phyloP scores from a whole-genome alignment of 64 coral and sea anemone genomes.

The Porites lutea region DNA sequence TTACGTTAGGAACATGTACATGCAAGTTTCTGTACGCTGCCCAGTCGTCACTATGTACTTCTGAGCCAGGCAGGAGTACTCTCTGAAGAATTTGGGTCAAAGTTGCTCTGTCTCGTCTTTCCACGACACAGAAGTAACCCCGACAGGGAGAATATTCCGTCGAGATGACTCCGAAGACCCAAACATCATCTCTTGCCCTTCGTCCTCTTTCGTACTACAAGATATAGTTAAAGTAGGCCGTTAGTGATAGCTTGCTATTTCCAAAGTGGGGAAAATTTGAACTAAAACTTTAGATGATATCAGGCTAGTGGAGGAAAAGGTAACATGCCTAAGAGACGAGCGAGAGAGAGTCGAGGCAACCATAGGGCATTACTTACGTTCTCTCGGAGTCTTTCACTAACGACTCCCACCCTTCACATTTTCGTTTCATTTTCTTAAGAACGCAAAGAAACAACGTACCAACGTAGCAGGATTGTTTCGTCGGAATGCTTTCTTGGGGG shows the following conservation, averaged over 20 bases:
- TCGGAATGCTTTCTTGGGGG: too few species aligned
- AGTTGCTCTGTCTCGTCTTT: not conserved
- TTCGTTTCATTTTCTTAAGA: not conserved
- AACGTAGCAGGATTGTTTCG: not conserved
- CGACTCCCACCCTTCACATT: not conserved
- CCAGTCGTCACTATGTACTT: conserved; percentile 34
- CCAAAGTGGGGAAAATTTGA: too few species aligned
- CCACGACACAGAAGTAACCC: conserved; percentile 23
- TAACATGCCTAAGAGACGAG: not conserved
- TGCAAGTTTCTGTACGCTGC: conserved; percentile 17
- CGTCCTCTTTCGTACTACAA: conserved; percentile 24
- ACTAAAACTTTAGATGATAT: too few species aligned
- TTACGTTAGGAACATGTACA: not conserved
- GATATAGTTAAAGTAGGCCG: not conserved
- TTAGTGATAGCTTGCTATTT: too few species aligned
- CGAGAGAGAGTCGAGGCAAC: not conserved
- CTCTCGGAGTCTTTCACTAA: not conserved
- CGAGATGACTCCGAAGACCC: conserved; percentile 24
- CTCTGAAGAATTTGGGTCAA: not conserved
- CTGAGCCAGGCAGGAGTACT: conserved; percentile 15
- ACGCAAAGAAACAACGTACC: not conserved
- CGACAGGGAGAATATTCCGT: not conserved
- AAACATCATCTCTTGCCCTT: not conserved
- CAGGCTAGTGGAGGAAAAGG: not conserved
- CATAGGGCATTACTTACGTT: not conserved